Evolutionary conservation across 2,797 vertebrate species (phyloP), one percentile per base, ranked within the genome.

Genomic region (Sebastes vulpes): DNA sequence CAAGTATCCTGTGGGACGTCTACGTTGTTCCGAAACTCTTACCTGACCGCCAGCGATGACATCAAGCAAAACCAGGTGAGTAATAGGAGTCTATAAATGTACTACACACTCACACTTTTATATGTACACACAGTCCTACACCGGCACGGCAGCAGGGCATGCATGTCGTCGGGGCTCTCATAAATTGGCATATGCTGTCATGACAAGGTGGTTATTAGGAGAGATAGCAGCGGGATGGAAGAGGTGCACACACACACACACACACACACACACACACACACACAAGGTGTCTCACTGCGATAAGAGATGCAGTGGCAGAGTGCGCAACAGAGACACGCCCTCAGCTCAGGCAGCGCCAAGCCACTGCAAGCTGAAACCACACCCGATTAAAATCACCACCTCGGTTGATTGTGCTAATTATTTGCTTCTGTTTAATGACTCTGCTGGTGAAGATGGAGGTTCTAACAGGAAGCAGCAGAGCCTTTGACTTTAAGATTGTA

Each of bases 41-140:
- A 99, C 79, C 96, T 98, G 91, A 97, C 98, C 0, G 96, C 97
- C 88, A 95, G 96, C 81, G 98, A 99, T 91, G 98, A 99, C 89
- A 96, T 98, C 93, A 99, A 99, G 95, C 98, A 97, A 90, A 99
- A 98, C 95, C 98, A 99, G 97, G 98, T 98, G 79, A 94, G 92
- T 69, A 46, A 42, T 38, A 6, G 23, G 14, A 2, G 18, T 72
- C 21, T 11, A 18, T 53, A 50, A 73, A 52, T 63, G 9, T 10
- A 18, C 10, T 14, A 18, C 59, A 64, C 20, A 21, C 5, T 29
- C 12, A 54, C 53, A 66, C 26, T 21, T 57, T 28, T 38, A 61
- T 64, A 59, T 52, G 14, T 1, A 23, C 31, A 21, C 38, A 31
- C 26, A 60, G 57, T 48, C 50, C 64, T 53, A 74, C 11, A 31